Base-by-base conservation (phyloP, 1,140 invertebrate genomes). In the Helicoverpa armigera region DNA sequence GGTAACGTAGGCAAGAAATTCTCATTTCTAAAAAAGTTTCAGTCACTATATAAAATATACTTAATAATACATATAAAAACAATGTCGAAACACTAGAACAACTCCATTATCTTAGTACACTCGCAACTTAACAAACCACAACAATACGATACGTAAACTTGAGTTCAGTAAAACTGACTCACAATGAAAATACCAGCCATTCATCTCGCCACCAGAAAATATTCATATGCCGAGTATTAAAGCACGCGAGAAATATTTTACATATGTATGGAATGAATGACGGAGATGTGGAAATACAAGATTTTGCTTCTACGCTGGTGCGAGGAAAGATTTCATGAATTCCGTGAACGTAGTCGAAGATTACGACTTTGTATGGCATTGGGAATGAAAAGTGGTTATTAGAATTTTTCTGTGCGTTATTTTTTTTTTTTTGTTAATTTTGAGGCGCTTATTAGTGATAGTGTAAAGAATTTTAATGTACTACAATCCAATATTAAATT, bases 131-230 rank as follows among this genome's bases (percentile, higher is more conserved):
- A 65, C 23, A 3, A 56, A 12, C 43, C 18, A 35, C 50, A 69
- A 82, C 83, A 82, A 77, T 80, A 86, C 81, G 77, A 48, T 43
- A 31, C 43, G 78, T 80, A 75, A 74, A 85, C 82, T 87, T 75
- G 63, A 67, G 53, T 51, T 60, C 61, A 76, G 81, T 82, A 83
- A 86, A 83, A 85, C 79, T 84, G 83, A 87, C 84, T 77, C 82
- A 79, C 79, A 81, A 81, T 73, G 78, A 84, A 81, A 80, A 80
- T 54, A 81, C 65, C 50, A 29, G 18, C 81, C 53, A 83, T 84
- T 84, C 84, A 85, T 82, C 75, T 70, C 43, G 70, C 48, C 23
- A 53, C 80, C 85, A 80, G 80, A 70, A 54, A 84, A 85, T 85
- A 87, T 86, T 88, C 83, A 88, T 79, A 70, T 48, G 67, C 13